A percentile compares a stretch with the other conserved stretches of the same genome.
These are phyloP conservation scores for Porites australiensis DNA, from an alignment of 64 coral and sea anemone species.

Conservation along the genomic window DNA sequence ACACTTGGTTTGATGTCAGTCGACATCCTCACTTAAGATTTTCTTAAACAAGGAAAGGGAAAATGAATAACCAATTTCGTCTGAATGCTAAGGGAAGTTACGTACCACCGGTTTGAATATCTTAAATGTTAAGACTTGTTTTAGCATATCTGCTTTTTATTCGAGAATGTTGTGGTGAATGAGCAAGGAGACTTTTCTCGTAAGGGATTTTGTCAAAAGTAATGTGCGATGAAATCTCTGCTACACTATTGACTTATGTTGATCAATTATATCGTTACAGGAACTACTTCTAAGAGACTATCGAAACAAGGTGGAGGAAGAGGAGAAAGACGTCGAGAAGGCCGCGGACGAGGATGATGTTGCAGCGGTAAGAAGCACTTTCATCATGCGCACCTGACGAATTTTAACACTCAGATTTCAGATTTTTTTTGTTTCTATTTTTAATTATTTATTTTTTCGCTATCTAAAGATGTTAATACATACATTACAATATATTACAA, in stretches of 20 bases:
- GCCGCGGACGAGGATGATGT: slow-evolving; percentile 50
- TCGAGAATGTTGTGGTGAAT: background rate
- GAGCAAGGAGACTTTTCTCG: background rate
- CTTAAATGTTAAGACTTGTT: too few relatives aligned
- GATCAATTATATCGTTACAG: background rate
- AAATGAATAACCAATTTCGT: too few relatives aligned
- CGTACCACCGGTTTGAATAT: too few relatives aligned
- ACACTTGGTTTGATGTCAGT: too few relatives aligned
- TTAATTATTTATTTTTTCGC: too few relatives aligned
- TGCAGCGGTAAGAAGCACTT: slow-evolving; percentile 48
- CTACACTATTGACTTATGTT: too few relatives aligned
- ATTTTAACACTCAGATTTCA: background rate
- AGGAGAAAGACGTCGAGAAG: slow-evolving; percentile 54
- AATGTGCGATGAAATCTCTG: background rate
- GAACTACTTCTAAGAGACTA: slow-evolving; percentile 79
- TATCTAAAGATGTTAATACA: background rate
- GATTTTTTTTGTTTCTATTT: too few relatives aligned
- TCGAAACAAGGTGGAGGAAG: slow-evolving; percentile 14
- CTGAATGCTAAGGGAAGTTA: too few relatives aligned
- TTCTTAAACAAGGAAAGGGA: too few relatives aligned
- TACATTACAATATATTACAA: too few relatives aligned
- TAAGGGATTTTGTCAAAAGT: background rate
- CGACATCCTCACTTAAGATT: too few relatives aligned
- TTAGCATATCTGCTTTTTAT: too few relatives aligned
- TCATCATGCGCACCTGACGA: background rate